Evolutionary conservation across 2,888 invertebrate species (phyloP).

Genomic region (Hypsopygia costalis): DNA sequence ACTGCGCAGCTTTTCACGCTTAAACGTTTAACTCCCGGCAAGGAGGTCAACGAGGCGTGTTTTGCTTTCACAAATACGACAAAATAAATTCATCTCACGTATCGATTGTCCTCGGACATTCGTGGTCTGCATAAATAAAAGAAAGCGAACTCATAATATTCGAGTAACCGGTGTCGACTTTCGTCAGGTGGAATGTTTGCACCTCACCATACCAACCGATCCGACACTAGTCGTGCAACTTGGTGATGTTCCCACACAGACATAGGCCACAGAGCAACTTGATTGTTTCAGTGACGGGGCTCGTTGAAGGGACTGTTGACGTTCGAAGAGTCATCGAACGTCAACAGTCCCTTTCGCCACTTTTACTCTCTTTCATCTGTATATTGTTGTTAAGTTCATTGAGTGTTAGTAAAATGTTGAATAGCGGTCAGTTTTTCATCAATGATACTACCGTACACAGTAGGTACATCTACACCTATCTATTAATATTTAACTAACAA

Average conservation of each 20-base stretch:
- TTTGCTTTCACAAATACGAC: constrained; percentile 79
- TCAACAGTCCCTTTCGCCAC: neutral
- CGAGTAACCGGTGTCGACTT: constrained; percentile 51
- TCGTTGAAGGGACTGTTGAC: neutral
- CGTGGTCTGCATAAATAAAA: constrained; percentile 73
- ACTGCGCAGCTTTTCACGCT: constrained; percentile 66
- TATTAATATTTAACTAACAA: no score
- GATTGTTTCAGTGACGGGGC: no score
- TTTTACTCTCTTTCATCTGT: neutral
- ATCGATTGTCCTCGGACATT: constrained; percentile 75
- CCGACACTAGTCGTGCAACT: neutral
- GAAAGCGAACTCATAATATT: constrained; percentile 70
- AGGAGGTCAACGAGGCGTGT: constrained; percentile 73
- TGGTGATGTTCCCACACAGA: neutral
- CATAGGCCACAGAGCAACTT: no score
- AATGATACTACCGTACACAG: no score
- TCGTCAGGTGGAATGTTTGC: constrained; percentile 32
- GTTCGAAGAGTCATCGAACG: neutral
- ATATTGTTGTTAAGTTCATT: no score
- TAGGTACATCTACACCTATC: no score
- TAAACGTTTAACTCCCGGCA: constrained; percentile 61
- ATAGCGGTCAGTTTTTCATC: no score
- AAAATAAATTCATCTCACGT: constrained; percentile 80
- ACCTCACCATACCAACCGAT: neutral
- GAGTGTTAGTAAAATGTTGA: no score